Conservation (phyloP, 2,113 vertebrate species). For the Brachypodius melanocephalos region DNA sequence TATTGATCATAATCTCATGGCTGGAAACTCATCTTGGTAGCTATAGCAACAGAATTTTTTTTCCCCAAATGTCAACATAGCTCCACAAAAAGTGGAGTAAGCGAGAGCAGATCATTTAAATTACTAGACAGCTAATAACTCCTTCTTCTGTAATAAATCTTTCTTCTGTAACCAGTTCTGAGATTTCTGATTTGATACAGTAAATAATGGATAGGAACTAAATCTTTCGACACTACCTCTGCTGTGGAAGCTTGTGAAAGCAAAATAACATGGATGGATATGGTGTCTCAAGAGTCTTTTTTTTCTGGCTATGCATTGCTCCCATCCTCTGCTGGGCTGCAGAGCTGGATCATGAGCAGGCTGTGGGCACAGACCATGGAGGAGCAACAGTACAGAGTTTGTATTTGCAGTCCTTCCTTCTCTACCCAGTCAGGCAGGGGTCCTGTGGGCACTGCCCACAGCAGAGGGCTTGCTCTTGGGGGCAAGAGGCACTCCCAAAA, state of each 20-base stretch:
- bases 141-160: neutral
- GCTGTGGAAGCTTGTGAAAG: neutral
- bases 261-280: neutral
- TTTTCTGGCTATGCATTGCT: neutral
- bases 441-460: neutral
- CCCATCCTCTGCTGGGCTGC: neutral
- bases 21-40: constrained; percentile 39
- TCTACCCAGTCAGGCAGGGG: neutral
- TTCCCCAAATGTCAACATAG: neutral
- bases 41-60: constrained; percentile 35
- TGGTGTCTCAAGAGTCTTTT: neutral
- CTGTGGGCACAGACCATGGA: accelerated
- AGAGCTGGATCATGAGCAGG: neutral
- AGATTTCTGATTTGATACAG: neutral
- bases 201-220: constrained; percentile 22
- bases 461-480: accelerated
- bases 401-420: neutral
- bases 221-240: neutral
- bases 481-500: neutral
- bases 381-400: accelerated
- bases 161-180: neutral
- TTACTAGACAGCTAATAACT: constrained; percentile 14
- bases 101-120: neutral
- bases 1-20: constrained; percentile 56
- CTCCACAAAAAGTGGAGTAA: neutral